Conservation (phyloP, 2,113 vertebrate genomes). For the Oriolus oriolus region DNA sequence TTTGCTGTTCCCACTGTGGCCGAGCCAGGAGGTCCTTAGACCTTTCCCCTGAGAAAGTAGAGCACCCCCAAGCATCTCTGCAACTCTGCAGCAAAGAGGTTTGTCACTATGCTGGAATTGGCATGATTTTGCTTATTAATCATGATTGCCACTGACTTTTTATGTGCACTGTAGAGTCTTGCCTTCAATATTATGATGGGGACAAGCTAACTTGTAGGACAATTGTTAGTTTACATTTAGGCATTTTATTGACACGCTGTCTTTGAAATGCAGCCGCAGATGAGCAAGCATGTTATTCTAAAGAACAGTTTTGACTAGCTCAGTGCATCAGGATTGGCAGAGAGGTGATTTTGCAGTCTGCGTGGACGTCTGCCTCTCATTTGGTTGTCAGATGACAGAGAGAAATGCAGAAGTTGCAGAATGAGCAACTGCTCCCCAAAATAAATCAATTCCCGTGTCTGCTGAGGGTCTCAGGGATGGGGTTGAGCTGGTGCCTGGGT, state of each 20-base stretch:
- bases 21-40: background rate
- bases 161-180: background rate
- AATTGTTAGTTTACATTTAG: background rate
- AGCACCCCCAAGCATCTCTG: background rate
- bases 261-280: background rate
- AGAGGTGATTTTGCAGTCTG: background rate
- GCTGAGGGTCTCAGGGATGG: background rate
- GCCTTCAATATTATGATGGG: background rate
- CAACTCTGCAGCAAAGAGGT: background rate
- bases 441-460: background rate
- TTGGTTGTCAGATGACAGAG: background rate
- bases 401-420: conserved; percentile 23
- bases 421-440: background rate
- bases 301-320: background rate
- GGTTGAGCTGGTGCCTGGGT: background rate
- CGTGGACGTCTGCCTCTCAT: background rate
- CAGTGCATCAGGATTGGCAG: background rate
- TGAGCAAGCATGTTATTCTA: background rate
- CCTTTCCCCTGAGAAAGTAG: background rate
- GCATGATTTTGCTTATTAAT: background rate
- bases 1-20: background rate
- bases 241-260: background rate
- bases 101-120: background rate
- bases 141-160: background rate
- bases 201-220: background rate